phyloP scores from a whole-genome alignment of 2,888 invertebrate genomes.

The Euzetes globulus region DNA sequence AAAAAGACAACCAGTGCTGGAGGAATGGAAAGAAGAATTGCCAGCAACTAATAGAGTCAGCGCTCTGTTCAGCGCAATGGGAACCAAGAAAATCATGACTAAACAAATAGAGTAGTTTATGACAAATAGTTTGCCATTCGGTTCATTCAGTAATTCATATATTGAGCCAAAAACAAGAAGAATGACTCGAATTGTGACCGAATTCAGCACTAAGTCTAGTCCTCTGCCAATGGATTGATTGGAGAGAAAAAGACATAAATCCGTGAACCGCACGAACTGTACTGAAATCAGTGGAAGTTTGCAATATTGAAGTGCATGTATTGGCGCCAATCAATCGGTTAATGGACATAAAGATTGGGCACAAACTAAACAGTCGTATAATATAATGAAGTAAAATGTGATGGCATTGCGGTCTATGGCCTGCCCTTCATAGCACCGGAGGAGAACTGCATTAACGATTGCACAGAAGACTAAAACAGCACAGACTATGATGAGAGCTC shows the following conservation, averaged over 20 bases:
- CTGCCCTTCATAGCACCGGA: background rate
- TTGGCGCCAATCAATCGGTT: constrained; percentile 28
- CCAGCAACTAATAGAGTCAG: background rate
- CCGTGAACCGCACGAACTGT: constrained; percentile 16
- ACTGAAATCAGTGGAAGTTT: background rate
- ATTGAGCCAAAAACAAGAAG: background rate
- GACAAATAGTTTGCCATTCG: constrained; percentile 15
- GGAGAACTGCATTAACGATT: background rate
- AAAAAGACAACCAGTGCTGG: background rate
- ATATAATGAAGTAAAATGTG: constrained; percentile 26
- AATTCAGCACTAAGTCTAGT: background rate
- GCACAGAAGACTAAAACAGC: background rate
- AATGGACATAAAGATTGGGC: background rate
- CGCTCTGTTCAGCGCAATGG: background rate
- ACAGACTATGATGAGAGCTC: background rate
- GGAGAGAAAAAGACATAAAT: constrained; percentile 5
- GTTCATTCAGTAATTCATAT: background rate
- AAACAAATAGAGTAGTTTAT: constrained; percentile 30
- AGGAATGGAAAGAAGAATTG: background rate
- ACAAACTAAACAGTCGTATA: background rate
- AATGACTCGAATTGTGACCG: background rate
- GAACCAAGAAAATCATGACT: constrained; percentile 20
- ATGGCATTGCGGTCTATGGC: constrained; percentile 8
- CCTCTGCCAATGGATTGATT: constrained; percentile 17
- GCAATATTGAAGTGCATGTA: background rate